Evolutionary conservation across 92 coral and sea anemone genomes (phyloP).

Genomic region (Ricordea florida): DNA sequence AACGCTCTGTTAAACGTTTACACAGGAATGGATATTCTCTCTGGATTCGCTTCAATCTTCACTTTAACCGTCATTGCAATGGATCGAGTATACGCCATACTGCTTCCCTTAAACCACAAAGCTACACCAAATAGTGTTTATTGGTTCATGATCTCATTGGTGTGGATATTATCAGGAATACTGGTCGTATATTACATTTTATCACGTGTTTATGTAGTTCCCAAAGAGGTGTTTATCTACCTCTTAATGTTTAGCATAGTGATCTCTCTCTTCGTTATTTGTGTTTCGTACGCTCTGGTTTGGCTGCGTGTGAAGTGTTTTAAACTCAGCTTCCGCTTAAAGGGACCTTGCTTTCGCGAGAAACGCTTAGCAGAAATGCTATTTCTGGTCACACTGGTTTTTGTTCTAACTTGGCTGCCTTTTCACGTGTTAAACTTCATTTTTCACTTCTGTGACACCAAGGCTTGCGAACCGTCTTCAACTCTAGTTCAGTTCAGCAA

Average conservation of each 20-base stretch:
- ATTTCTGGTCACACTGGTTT: constrained; percentile 68
- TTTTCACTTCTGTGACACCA: constrained; percentile 54
- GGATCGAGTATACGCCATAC: constrained; percentile 66
- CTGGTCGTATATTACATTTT: constrained; percentile 12
- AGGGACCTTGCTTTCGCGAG: constrained; percentile 45
- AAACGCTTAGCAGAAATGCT: constrained; percentile 72
- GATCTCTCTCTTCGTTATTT: constrained; percentile 64
- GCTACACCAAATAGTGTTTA: constrained; percentile 34
- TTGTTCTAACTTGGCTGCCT: constrained; percentile 79
- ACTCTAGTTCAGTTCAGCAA: constrained; percentile 68
- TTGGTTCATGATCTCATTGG: constrained; percentile 25
- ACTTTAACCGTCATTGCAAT: constrained; percentile 52
- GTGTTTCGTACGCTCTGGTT: constrained; percentile 65
- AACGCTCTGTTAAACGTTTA: constrained; percentile 4
- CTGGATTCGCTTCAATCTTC: constrained; percentile 63
- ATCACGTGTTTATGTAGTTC: not conserved
- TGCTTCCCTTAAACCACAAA: constrained; percentile 57
- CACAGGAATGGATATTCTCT: constrained; percentile 36
- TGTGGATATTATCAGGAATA: constrained; percentile 62
- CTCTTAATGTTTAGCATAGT: constrained; percentile 56
- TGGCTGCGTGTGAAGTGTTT: constrained; percentile 73
- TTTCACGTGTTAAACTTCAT: constrained; percentile 71
- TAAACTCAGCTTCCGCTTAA: constrained; percentile 15
- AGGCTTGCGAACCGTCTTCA: constrained; percentile 36
- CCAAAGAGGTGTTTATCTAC: constrained; percentile 41